Percentiles rank a stretch among this genome's conserved stretches.
Evolutionary conservation across 2,797 vertebrate genomes (phyloP).

Genomic region (Varecia variegata): DNA sequence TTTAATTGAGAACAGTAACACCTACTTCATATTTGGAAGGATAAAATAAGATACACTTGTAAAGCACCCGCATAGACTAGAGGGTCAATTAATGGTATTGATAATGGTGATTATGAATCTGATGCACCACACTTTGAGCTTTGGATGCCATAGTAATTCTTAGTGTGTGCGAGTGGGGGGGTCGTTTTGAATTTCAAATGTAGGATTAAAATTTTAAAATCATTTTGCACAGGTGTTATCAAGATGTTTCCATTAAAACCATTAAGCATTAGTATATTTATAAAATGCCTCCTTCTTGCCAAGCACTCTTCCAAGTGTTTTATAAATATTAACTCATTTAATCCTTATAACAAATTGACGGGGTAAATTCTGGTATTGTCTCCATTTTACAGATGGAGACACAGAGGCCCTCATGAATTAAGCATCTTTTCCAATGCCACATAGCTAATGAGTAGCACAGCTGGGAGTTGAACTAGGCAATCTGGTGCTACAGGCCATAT

Average conservation of each 20-base stretch:
- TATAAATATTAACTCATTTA: background rate
- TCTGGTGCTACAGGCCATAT: background rate
- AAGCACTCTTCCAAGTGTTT: background rate
- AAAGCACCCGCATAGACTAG: background rate
- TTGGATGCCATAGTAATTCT: background rate
- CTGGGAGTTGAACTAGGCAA: background rate
- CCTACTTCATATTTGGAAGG: background rate
- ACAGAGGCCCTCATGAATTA: background rate
- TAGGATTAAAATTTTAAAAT: conserved; percentile 18
- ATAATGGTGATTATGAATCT: background rate
- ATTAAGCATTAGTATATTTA: background rate
- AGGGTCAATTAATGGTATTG: background rate
- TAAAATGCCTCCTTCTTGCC: background rate
- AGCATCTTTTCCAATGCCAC: background rate
- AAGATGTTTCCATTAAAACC: background rate
- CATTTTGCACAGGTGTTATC: background rate
- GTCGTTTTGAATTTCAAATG: conserved; percentile 1
- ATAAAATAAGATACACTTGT: background rate
- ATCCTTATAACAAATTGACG: background rate
- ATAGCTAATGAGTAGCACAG: background rate
- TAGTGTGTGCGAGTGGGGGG: background rate
- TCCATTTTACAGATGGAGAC: background rate
- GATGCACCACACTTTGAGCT: background rate
- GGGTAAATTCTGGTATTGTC: background rate
- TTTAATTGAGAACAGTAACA: background rate